These are phyloP conservation scores for Telenomus remus DNA, from an alignment of 1,140 invertebrate species.

Conservation along the genomic window DNA sequence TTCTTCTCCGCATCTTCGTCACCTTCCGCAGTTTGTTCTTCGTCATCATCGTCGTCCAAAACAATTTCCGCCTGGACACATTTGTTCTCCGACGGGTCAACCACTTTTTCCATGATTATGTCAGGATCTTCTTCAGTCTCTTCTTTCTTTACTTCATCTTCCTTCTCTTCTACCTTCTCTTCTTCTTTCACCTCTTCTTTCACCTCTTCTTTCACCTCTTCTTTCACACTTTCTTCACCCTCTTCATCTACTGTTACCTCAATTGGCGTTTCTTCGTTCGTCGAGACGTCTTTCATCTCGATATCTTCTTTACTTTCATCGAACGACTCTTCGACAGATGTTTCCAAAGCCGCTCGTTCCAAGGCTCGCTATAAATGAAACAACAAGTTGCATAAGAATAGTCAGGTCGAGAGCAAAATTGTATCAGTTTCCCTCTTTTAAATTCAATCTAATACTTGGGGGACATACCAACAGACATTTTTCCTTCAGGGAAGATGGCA, in stretches of 20 bases:
- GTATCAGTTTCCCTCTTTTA: too few relatives aligned
- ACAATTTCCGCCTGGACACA: conserved; percentile 65
- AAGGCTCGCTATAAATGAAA: conserved; percentile 57
- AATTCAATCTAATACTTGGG: background rate
- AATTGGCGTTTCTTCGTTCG: conserved; percentile 20
- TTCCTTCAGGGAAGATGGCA: conserved; percentile 70
- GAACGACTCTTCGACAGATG: conserved; percentile 47
- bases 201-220: conserved; percentile 48
- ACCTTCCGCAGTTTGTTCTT: conserved; percentile 65
- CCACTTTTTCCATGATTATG: conserved; percentile 50
- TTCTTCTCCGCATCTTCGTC: conserved; percentile 69
- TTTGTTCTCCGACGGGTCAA: conserved; percentile 51
- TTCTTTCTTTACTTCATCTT: background rate
- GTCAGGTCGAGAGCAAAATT: too few relatives aligned
- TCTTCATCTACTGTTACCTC: conserved; percentile 60
- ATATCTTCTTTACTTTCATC: conserved; percentile 61
- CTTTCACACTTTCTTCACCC: conserved; percentile 49
- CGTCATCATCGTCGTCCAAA: conserved; percentile 46
- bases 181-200: conserved; percentile 58
- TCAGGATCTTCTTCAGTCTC: conserved; percentile 51
- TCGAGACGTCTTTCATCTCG: conserved; percentile 9
- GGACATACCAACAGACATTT: conserved; percentile 71
- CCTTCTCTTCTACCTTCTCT: conserved; percentile 34
- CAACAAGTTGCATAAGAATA: conserved; percentile 8
- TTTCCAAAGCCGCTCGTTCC: conserved; percentile 50